Evolutionary conservation across 2,888 invertebrate species (phyloP), one percentile per base, ranked within the genome.

Genomic region (Brachypterus glaber): DNA sequence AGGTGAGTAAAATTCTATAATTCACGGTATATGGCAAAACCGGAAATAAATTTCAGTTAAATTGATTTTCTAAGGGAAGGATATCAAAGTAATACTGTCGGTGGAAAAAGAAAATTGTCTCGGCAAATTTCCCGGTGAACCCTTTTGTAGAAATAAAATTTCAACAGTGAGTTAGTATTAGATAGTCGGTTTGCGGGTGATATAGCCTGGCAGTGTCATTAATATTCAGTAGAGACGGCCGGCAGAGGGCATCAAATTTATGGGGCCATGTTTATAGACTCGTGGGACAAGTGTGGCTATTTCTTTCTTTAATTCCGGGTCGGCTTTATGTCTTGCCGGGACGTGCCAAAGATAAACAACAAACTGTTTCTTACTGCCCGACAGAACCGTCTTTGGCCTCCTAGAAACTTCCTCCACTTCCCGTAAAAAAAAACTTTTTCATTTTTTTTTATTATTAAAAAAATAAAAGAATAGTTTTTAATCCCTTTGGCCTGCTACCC

Each of bases 191-290:
- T 46, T 48, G 46, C 47, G 47, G 55, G 61, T 59, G 58, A 60
- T 60, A 57, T 57, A 59, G 61, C 58, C 55, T 53, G 56, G 58
- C 57, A 56, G 60, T 60, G 56, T 55, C 63, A 64, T 65, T 57
- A 66, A 66, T 65, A 65, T 66, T 66, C 63, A 59, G n/a, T 54
- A 53, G 50, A 54, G 57, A 54, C 52, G 55, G 56, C 57, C 57
- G 57, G 58, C 58, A 54, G 54, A 55, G 56, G 57, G 59, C 64
- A 66, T 66, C 64, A 66, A 66, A 66, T 66, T 66, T 66, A 66
- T 64, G 66, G 62, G 62, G 59, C 62, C 61, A 62, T 64, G 66
- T 66, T 66, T 66, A 66, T 66, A 64, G 65, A 62, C 64, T 63
- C 64, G 57, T 58, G 64, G 64, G 64, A 64, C 63, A 60, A 61